Evolutionary conservation across 2,888 invertebrate genomes (phyloP), one percentile per base, ranked within the genome.

Genomic region (Prosapia bicincta): DNA sequence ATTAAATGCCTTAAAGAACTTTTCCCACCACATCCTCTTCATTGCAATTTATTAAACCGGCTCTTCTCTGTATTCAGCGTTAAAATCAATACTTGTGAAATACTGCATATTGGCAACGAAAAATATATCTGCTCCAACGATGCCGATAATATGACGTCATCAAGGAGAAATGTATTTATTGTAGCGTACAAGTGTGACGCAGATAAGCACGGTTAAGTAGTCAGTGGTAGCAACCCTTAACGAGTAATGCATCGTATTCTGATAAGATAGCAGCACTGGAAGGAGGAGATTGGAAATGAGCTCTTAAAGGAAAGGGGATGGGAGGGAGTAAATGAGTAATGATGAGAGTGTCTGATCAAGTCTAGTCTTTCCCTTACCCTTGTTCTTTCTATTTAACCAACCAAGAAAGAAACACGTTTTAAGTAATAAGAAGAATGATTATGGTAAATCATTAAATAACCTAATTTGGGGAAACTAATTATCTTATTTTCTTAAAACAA

Each of bases 281-380:
- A 15, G 38, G 38, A 38, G 38, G 28, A 72, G 72, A 72, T 72
- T 72, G 72, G 72, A 72, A 72, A 72, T 72, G 72, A 38, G 38
- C 38, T 38, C 38, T 38, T 38, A 38, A 38, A 38, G 38, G 38
- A 38, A 38, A 38, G 10, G 13, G 38, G 10, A 13, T 9, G 10
- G 38, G 66, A 66, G 72, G 28, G 65, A 26, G 72, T 72, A 72
- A 72, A 72, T 72, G 72, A 72, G 72, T 72, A 72, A 72, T 72
- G 72, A 72, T 72, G 72, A 72, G 66, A 26, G 66, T 7, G 6
- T 38, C 38, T 38, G 38, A 38, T 38, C 38, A 15, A 38, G 38
- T 13, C 38, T 38, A 38, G 9, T 2, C 15, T 38, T 15, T 38
- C 2, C 15, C 38, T 38, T 15, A 2, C 38, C 38, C 13, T 10